Percentiles rank a stretch among this genome's conserved stretches.
Conservation (phyloP, 2,113 vertebrate genomes). For the Chitala chitala region DNA sequence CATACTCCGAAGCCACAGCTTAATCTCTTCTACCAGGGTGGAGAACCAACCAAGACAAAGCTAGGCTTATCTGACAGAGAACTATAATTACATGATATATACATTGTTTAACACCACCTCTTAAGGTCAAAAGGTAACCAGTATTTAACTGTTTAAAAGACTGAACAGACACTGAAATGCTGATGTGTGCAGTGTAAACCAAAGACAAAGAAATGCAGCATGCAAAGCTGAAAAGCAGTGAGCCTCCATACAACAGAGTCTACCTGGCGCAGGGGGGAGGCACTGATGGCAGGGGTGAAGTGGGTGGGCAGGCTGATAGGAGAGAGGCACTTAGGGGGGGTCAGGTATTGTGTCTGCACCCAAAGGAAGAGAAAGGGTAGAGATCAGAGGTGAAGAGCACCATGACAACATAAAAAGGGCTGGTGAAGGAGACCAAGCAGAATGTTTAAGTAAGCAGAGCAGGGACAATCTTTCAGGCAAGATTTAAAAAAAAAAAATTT, state of each 20-base stretch:
- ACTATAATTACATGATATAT: background rate
- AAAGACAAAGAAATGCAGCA: background rate
- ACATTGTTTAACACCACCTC: background rate
- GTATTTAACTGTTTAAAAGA: background rate
- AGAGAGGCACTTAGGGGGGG: constrained; percentile 49
- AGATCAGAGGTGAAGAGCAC: background rate
- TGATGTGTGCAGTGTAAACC: background rate
- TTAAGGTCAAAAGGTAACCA: background rate
- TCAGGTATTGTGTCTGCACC: constrained; percentile 47
- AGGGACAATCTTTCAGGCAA: background rate
- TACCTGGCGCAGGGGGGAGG: constrained; percentile 65
- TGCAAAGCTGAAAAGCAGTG: background rate
- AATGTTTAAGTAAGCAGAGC: background rate
- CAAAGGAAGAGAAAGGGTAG: background rate
- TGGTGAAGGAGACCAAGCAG: background rate
- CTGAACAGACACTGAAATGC: no score
- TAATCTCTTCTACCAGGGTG: background rate
- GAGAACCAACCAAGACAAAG: background rate
- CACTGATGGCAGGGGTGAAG: constrained; percentile 64
- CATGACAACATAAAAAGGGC: background rate
- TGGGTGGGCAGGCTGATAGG: constrained; percentile 61
- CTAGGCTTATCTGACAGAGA: background rate
- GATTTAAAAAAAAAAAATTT: background rate
- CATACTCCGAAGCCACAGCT: background rate
- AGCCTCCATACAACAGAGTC: background rate